A percentile compares a stretch with the other conserved stretches of the same genome.
These are phyloP conservation scores for Clanis bilineata DNA, from an alignment of 2,888 invertebrate genomes.

Conservation along the genomic window DNA sequence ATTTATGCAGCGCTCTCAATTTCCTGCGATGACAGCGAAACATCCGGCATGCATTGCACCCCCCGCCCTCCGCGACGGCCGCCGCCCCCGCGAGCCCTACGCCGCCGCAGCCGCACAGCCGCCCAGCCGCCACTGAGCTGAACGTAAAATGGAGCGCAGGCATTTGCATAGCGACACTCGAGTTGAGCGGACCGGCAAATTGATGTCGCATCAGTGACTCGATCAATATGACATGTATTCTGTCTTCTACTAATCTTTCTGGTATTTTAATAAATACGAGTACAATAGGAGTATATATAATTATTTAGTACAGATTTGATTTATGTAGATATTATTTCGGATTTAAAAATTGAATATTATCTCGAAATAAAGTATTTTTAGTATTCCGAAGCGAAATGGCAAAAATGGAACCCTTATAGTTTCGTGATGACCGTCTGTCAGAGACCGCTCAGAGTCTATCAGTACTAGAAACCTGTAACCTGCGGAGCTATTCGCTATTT, in stretches of 20 bases:
- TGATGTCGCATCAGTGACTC: slow-evolving; percentile 76
- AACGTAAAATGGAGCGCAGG: slow-evolving; percentile 72
- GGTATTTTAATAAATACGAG: slow-evolving; percentile 6
- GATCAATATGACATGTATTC: slow-evolving; percentile 62
- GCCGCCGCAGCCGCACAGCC: slow-evolving; percentile 30
- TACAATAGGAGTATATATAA: too few species aligned
- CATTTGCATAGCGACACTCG: slow-evolving; percentile 78
- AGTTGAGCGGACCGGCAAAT: slow-evolving; percentile 77
- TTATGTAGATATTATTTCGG: too few species aligned
- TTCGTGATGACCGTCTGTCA: too few species aligned
- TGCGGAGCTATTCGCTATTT: too few species aligned
- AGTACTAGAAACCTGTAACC: too few species aligned
- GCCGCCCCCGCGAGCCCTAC: slow-evolving; percentile 33
- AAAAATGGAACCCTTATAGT: too few species aligned
- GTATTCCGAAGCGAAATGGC: too few species aligned
- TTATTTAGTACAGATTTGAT: too few species aligned
- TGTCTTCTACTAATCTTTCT: slow-evolving; percentile 16
- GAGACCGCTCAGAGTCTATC: too few species aligned
- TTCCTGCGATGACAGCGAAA: slow-evolving; percentile 78
- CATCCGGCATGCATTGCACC: slow-evolving; percentile 67
- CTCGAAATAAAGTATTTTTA: too few species aligned
- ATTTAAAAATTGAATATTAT: too few species aligned
- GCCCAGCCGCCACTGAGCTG: slow-evolving; percentile 50
- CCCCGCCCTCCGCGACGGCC: slow-evolving; percentile 31
- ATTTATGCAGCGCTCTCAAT: slow-evolving; percentile 81